A percentile compares a stretch with the other conserved stretches of the same genome.
Evolutionary conservation across 2,113 vertebrate genomes (phyloP).

Genomic region (Pseudonaja textilis): DNA sequence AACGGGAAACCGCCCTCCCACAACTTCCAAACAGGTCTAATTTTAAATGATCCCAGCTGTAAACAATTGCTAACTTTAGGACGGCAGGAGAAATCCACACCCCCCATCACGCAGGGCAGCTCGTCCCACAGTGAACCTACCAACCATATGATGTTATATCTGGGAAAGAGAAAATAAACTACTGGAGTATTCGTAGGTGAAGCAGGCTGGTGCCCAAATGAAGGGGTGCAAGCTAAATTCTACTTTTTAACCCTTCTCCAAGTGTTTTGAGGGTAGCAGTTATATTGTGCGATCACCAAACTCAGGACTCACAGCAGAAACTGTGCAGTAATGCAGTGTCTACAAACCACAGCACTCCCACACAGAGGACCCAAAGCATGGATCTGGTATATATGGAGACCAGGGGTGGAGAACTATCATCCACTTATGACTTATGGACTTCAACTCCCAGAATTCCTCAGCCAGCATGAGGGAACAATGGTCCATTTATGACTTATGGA

Average conservation of each 20-base stretch:
- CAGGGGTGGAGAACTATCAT: not conserved
- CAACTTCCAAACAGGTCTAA: not conserved
- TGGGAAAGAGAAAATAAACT: not conserved
- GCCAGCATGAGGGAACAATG: too few species aligned
- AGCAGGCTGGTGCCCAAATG: not conserved
- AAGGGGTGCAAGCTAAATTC: not conserved
- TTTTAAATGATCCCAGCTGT: not conserved
- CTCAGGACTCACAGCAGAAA: not conserved
- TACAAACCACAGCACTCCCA: not conserved
- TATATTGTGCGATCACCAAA: not conserved
- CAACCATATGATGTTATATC: not conserved
- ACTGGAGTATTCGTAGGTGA: not conserved
- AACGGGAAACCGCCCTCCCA: not conserved
- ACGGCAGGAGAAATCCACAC: not conserved
- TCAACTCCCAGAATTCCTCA: not conserved
- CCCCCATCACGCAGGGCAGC: not conserved
- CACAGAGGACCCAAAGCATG: not conserved
- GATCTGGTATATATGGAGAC: not conserved
- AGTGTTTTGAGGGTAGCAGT: not conserved
- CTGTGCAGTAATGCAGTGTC: not conserved
- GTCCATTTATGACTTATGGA: not conserved
- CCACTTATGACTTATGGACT: not conserved
- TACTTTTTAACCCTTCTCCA: not conserved
- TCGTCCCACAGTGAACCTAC: not conserved
- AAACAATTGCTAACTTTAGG: slow-evolving; percentile 32